Base-by-base conservation (phyloP, 2,888 invertebrate species). In the Ormyrus nitidulus region DNA sequence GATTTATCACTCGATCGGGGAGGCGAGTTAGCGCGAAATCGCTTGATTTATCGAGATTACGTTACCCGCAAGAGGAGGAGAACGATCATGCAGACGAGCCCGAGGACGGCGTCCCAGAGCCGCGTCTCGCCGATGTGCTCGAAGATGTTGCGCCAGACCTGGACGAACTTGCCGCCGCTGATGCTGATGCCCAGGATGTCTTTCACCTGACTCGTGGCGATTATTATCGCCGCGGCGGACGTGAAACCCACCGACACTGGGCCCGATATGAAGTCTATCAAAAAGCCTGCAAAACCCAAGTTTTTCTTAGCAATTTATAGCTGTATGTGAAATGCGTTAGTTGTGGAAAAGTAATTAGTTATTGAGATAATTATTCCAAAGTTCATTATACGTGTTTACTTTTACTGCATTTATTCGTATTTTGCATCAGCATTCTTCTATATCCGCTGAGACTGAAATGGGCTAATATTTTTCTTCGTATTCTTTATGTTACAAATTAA, bases 241-340 rank as follows among this genome's bases (percentile, higher is more conserved):
- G 96, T 96, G 91, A 96, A 96, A 7, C 95, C 95, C 80, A 94
- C 94, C 4, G 95, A 94, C 81, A 95, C 95, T 59, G 96, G 96
- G n/a, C 95, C 95, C 83, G 96, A 96, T 87, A 96, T 96, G 91
- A 96, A 96, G 91, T 96, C 95, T 84, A 96, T 94, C 83, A 96
- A 91, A 90, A 96, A 96, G 65, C 96, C 96, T 96, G 91, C 9
- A 87, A 87, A 83, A 53, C 44, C 34, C n/a, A 46, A 51, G 3
- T 5, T 53, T 59, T 48, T 61, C 49, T 51, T 49, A 44, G 3
- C 6, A 6, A 72, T 44, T 34, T 34, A 3, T 34, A 3, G 34
- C 34, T 34, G 34, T 34, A 4, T 34, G 4, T 4, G 34, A 34
- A 34, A 34, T 34, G 34, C 34, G 34, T 34, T 34, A 2, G 34